Conservation (phyloP, 2,888 invertebrate genomes). For the Punctoribates punctum region DNA sequence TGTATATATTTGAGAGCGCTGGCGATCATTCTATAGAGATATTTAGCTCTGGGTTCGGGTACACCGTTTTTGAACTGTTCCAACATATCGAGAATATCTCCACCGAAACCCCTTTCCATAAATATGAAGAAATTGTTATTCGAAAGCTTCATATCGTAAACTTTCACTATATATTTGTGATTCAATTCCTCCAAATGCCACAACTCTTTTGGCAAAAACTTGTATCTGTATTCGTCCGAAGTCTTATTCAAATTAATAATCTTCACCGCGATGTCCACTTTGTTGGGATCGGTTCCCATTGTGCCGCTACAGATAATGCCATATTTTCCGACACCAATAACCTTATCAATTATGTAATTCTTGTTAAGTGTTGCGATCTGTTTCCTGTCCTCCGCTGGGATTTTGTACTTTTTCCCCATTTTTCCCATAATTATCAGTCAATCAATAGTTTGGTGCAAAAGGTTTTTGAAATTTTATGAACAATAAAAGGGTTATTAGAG, state of each 20-base stretch:
- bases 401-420: too few species aligned
- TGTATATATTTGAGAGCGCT: slow-evolving; percentile 61
- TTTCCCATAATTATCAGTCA: too few species aligned
- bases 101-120: slow-evolving; percentile 61
- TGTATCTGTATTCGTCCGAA: slow-evolving; percentile 61
- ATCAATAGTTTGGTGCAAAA: too few species aligned
- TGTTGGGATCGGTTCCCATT: slow-evolving; percentile 47
- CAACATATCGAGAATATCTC: slow-evolving; percentile 64
- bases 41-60: slow-evolving; percentile 56
- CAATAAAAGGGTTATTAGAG: too few species aligned
- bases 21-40: slow-evolving; percentile 58
- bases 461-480: too few species aligned
- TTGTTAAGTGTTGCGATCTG: too few species aligned
- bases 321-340: slow-evolving; percentile 38
- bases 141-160: slow-evolving; percentile 59
- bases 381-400: too few species aligned
- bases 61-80: slow-evolving; percentile 62
- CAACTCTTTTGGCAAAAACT: slow-evolving; percentile 65
- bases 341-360: slow-evolving; percentile 36
- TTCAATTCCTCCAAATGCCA: slow-evolving; percentile 56
- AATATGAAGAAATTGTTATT: slow-evolving; percentile 59
- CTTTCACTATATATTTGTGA: slow-evolving; percentile 62
- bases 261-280: slow-evolving; percentile 59
- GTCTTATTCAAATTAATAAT: slow-evolving; percentile 66
- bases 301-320: slow-evolving; percentile 26